Evolutionary conservation across 2,113 vertebrate genomes (phyloP).

Genomic region (Okapia johnstoni): DNA sequence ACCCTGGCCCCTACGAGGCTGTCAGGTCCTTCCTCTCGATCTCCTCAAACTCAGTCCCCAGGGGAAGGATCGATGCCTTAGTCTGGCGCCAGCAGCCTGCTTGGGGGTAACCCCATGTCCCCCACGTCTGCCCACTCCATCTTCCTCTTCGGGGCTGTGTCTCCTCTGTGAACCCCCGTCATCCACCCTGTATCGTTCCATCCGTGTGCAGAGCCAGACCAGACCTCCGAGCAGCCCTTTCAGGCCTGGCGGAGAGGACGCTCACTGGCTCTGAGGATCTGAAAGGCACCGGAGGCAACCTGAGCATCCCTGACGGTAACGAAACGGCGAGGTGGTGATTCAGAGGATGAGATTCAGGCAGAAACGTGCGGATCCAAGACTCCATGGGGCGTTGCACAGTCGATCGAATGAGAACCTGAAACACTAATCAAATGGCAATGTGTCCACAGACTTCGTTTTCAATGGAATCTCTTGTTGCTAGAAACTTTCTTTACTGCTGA

Average conservation of each 20-base stretch:
- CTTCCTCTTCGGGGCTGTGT: neutral
- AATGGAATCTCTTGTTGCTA: neutral
- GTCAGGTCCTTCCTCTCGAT: neutral
- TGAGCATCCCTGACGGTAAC: neutral
- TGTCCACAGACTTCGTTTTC: too few relatives aligned
- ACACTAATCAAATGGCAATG: fast-evolving
- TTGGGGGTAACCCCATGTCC: neutral
- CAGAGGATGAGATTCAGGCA: fast-evolving
- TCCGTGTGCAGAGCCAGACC: neutral
- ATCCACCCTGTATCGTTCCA: neutral
- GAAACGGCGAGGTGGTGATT: fast-evolving
- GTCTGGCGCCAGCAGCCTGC: neutral
- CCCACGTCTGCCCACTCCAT: neutral
- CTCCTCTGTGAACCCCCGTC: neutral
- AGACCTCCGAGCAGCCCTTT: neutral
- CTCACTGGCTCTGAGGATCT: neutral
- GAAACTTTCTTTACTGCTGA: neutral
- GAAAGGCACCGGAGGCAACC: neutral
- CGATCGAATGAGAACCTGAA: fast-evolving
- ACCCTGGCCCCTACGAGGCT: neutral
- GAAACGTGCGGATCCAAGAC: neutral
- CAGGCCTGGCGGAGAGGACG: too few relatives aligned
- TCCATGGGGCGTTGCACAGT: neutral
- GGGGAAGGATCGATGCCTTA: neutral
- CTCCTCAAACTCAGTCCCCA: neutral